Conservation (phyloP, 2,888 invertebrate species). For the Drosophila affinis region DNA sequence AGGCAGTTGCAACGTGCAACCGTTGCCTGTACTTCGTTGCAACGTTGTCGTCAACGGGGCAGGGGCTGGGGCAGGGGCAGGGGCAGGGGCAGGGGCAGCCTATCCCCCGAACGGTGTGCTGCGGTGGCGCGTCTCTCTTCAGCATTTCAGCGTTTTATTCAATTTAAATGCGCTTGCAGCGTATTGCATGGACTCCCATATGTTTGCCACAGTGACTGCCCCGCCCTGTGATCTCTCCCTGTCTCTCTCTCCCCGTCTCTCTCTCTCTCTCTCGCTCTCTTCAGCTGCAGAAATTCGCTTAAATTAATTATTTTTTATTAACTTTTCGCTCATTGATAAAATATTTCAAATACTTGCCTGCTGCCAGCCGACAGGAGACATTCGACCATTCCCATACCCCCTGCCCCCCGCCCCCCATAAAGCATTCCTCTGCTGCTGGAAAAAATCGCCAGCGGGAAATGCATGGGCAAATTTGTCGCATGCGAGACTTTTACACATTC, state of each 20-base stretch:
- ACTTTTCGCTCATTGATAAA: slow-evolving; percentile 78
- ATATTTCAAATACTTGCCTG: slow-evolving; percentile 71
- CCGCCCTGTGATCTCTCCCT: slow-evolving; percentile 18
- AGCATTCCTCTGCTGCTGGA: not conserved
- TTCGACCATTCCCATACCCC: slow-evolving; percentile 21
- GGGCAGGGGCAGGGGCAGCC: slow-evolving; percentile 27
- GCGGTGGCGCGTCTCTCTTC: slow-evolving; percentile 43
- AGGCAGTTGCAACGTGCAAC: slow-evolving; percentile 17
- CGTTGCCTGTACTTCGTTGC: slow-evolving; percentile 14
- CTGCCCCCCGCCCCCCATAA: not conserved
- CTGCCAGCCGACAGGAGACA: slow-evolving; percentile 21
- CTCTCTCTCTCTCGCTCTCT: not conserved
- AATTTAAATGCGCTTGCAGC: slow-evolving; percentile 77
- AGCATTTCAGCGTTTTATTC: slow-evolving; percentile 72
- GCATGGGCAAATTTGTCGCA: slow-evolving; percentile 70
- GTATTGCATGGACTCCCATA: slow-evolving; percentile 13
- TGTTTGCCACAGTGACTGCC: slow-evolving; percentile 11
- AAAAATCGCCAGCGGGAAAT: slow-evolving; percentile 1
- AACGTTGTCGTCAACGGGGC: slow-evolving; percentile 28
- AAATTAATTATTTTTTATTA: slow-evolving; percentile 80
- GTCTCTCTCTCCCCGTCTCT: not conserved
- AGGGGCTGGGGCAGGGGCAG: slow-evolving; percentile 31
- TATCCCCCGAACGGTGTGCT: slow-evolving; percentile 29
- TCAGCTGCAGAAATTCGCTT: slow-evolving; percentile 54
- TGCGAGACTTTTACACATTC: slow-evolving; percentile 62